phyloP scores from a whole-genome alignment of 2,113 vertebrate genomes.

The Tenebrosternarchus preto region DNA sequence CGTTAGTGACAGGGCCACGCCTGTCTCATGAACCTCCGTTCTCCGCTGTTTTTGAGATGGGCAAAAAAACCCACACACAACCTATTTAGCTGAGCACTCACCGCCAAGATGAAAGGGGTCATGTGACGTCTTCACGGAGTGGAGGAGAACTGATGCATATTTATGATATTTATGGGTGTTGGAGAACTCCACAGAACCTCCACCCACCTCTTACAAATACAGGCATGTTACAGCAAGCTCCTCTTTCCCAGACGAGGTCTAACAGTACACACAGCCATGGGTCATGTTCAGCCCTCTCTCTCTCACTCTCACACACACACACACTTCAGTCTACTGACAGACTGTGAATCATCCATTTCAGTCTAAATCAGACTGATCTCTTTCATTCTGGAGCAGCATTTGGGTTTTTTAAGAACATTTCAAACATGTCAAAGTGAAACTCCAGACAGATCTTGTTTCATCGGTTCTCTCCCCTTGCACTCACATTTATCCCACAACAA shows the following conservation, averaged over 20 bases:
- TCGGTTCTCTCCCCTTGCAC: conserved; percentile 51
- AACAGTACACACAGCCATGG: conserved; percentile 42
- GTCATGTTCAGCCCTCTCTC: conserved; percentile 2
- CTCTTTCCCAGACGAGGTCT: conserved; percentile 49
- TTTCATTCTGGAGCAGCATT: conserved; percentile 47
- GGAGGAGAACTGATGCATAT: conserved; percentile 71
- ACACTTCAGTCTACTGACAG: conserved; percentile 36
- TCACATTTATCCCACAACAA: conserved; percentile 57
- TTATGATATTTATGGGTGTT: conserved; percentile 57
- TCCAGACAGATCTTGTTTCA: conserved; percentile 54
- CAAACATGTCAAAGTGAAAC: conserved; percentile 43
- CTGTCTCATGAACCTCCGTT: too few species aligned
- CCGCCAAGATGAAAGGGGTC: conserved; percentile 63
- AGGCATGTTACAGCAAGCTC: conserved; percentile 51
- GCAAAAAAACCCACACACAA: conserved; percentile 20
- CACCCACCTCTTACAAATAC: background rate
- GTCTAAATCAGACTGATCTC: conserved; percentile 23
- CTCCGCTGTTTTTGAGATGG: too few species aligned
- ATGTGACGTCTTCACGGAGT: conserved; percentile 60
- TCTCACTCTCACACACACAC: conserved; percentile 45
- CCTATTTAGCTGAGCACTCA: conserved; percentile 59
- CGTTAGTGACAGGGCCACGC: too few species aligned
- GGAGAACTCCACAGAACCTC: conserved; percentile 57
- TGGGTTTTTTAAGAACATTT: conserved; percentile 52
- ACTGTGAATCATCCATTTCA: conserved; percentile 48